These are phyloP conservation scores for Salvator merianae DNA, from an alignment of 2,113 vertebrate genomes.

Conservation along the genomic window DNA sequence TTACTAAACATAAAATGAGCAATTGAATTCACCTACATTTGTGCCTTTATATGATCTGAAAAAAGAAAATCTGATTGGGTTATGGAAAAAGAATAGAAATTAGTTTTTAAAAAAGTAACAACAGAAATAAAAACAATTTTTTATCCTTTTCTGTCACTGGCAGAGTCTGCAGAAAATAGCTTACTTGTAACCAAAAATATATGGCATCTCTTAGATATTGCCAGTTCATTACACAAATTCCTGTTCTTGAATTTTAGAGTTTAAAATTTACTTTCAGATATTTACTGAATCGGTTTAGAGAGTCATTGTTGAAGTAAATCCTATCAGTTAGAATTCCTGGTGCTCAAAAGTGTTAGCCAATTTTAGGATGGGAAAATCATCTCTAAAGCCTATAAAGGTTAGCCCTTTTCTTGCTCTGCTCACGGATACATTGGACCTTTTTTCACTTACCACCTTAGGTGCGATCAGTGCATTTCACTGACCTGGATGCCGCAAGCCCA, in stretches of 20 bases:
- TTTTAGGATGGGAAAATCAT: neutral
- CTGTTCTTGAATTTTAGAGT: conserved; percentile 5
- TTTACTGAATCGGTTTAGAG: conserved; percentile 35
- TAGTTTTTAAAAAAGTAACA: no score
- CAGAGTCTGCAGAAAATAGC: conserved; percentile 37
- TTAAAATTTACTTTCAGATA: conserved; percentile 22
- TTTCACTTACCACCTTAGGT: no score
- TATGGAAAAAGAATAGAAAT: no score
- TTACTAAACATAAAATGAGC: no score
- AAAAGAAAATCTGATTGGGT: no score
- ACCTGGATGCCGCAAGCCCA: no score
- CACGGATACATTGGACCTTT: no score
- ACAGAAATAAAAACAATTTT: no score
- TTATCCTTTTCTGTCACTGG: conserved; percentile 40
- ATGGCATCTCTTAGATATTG: neutral
- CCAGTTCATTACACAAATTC: conserved; percentile 20
- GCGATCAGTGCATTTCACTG: no score
- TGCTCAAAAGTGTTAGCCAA: neutral
- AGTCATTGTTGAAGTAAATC: conserved; percentile 18
- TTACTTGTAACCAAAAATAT: conserved; percentile 41
- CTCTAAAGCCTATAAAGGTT: neutral
- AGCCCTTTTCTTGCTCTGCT: neutral
- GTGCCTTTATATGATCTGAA: conserved; percentile 7
- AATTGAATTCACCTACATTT: no score
- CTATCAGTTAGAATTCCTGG: conserved; percentile 11